phyloP scores from a whole-genome alignment of 2,113 vertebrate species.

The Poicephalus meyeri region DNA sequence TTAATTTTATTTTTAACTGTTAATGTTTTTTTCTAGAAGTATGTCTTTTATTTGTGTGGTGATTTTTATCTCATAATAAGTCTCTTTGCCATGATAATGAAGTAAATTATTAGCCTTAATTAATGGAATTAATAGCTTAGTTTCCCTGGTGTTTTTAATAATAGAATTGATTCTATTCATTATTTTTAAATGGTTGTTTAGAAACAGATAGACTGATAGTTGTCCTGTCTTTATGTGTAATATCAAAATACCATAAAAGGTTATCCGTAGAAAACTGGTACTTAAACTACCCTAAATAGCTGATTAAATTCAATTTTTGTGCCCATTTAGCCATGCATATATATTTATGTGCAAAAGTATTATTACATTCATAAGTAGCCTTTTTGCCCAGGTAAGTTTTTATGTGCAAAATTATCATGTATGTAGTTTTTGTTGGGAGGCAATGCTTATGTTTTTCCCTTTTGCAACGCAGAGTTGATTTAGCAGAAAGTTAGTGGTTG shows the following conservation, averaged over 20 bases:
- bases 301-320: not conserved
- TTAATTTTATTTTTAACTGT: not conserved
- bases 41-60: not conserved
- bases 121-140: constrained; percentile 4
- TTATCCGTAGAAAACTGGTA: not conserved
- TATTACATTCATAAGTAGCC: not conserved
- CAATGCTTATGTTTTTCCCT: not conserved
- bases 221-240: not conserved
- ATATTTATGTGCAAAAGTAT: not conserved
- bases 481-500: not conserved
- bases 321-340: not conserved
- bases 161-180: not conserved
- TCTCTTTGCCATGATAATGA: not conserved
- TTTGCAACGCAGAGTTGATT: accelerated
- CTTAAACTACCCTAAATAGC: not conserved
- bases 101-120: constrained; percentile 23
- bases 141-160: not conserved
- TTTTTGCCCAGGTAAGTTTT: not conserved
- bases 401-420: not conserved
- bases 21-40: not conserved
- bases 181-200: not conserved
- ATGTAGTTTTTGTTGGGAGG: not conserved
- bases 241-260: not conserved
- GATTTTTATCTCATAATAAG: not conserved
- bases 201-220: not conserved